Conservation (phyloP, 2,888 invertebrate genomes). For the Ophion ellenae region DNA sequence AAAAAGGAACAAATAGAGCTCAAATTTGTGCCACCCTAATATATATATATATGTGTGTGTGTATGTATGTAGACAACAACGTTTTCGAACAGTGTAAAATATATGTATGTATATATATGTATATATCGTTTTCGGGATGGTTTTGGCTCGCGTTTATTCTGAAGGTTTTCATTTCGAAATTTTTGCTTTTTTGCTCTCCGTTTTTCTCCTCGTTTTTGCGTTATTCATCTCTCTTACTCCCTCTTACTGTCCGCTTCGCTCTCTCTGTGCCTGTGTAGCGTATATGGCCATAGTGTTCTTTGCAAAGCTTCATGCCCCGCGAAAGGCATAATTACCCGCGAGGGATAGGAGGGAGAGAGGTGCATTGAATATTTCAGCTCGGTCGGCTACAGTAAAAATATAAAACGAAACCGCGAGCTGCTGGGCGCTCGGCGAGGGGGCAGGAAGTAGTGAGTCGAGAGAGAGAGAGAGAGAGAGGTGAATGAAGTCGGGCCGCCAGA, state of each 20-base stretch:
- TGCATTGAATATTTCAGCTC: slow-evolving; percentile 79
- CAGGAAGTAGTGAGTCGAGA: slow-evolving; percentile 12
- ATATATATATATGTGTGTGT: no score
- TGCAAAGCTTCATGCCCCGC: slow-evolving; percentile 66
- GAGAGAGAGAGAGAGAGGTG: slow-evolving; percentile 12
- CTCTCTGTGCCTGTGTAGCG: slow-evolving; percentile 22
- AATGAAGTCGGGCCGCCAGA: slow-evolving; percentile 40
- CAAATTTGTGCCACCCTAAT: not conserved
- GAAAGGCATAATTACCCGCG: slow-evolving; percentile 79
- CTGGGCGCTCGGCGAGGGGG: slow-evolving; percentile 47
- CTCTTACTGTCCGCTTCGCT: not conserved
- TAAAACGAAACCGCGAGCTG: slow-evolving; percentile 65
- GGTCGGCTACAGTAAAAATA: slow-evolving; percentile 70
- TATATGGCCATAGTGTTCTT: slow-evolving; percentile 51
- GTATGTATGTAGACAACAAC: no score
- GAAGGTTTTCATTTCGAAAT: slow-evolving; percentile 76
- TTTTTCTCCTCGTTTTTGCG: slow-evolving; percentile 24
- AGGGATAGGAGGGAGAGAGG: slow-evolving; percentile 66
- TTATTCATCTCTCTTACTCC: slow-evolving; percentile 2
- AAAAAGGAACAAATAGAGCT: no score
- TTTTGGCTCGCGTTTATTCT: slow-evolving; percentile 71
- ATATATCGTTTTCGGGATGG: not conserved
- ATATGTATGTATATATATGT: not conserved
- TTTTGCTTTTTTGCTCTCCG: slow-evolving; percentile 41
- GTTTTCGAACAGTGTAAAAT: no score